phyloP scores from a whole-genome alignment of 2,797 vertebrate genomes.

The Enteromius fasciolatus region DNA sequence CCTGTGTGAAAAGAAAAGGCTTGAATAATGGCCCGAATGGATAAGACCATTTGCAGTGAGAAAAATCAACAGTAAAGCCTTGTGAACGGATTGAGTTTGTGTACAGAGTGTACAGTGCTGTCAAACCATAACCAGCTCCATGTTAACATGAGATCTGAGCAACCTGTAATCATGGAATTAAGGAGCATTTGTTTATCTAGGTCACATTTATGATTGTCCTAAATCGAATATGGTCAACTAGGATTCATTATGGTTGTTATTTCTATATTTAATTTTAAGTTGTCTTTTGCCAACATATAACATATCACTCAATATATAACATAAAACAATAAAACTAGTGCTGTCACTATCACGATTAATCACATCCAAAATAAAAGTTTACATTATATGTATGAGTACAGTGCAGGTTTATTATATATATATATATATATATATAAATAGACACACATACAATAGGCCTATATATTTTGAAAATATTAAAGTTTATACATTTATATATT shows the following conservation, averaged over 20 bases:
- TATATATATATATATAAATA: too few species aligned
- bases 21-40: conserved; percentile 26
- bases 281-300: not conserved
- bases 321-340: too few species aligned
- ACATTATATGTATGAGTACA: too few species aligned
- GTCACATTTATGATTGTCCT: not conserved
- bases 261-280: not conserved
- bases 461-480: too few species aligned
- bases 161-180: conserved; percentile 9
- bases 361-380: too few species aligned
- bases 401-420: too few species aligned
- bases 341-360: too few species aligned
- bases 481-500: too few species aligned
- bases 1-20: conserved; percentile 48
- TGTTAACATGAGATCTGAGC: not conserved
- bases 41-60: conserved; percentile 30
- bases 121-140: not conserved
- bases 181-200: not conserved
- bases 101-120: not conserved
- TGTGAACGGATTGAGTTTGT: conserved; percentile 42
- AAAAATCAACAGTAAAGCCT: conserved; percentile 26
- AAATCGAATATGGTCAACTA: not conserved
- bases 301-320: too few species aligned
- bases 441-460: too few species aligned
- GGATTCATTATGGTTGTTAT: not conserved